A percentile compares a stretch with the other conserved stretches of the same genome.
These are phyloP conservation scores for Gracilinanus agilis DNA, from an alignment of 2,113 vertebrate genomes.

Conservation along the genomic window DNA sequence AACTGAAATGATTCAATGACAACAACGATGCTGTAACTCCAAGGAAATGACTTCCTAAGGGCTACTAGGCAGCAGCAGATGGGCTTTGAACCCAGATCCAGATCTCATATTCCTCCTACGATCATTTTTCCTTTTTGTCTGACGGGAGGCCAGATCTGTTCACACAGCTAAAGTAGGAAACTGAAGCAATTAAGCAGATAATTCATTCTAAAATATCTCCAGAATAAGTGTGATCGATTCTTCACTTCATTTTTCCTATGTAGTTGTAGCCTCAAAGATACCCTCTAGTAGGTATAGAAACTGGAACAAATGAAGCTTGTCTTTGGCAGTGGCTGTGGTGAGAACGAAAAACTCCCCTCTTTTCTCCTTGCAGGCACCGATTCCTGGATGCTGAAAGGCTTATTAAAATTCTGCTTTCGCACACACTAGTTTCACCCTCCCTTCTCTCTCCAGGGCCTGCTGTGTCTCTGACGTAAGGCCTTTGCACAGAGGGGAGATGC, in stretches of 20 bases:
- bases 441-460: background rate
- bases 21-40: background rate
- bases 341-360: background rate
- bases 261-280: background rate
- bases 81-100: background rate
- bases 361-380: background rate
- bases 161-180: background rate
- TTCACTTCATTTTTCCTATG: background rate
- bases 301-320: background rate
- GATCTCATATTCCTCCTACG: background rate
- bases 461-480: slow-evolving; percentile 8
- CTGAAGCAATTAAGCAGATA: background rate
- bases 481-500: background rate
- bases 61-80: background rate
- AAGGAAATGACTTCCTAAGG: background rate
- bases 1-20: no score
- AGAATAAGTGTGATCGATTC: background rate
- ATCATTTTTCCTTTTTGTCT: background rate
- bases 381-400: background rate
- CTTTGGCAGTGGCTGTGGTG: background rate
- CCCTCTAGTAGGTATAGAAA: background rate
- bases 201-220: background rate
- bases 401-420: slow-evolving; percentile 7
- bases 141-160: background rate
- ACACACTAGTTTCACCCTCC: background rate